phyloP scores from a whole-genome alignment of 2,888 invertebrate species.

The Polylopha cassiicola region DNA sequence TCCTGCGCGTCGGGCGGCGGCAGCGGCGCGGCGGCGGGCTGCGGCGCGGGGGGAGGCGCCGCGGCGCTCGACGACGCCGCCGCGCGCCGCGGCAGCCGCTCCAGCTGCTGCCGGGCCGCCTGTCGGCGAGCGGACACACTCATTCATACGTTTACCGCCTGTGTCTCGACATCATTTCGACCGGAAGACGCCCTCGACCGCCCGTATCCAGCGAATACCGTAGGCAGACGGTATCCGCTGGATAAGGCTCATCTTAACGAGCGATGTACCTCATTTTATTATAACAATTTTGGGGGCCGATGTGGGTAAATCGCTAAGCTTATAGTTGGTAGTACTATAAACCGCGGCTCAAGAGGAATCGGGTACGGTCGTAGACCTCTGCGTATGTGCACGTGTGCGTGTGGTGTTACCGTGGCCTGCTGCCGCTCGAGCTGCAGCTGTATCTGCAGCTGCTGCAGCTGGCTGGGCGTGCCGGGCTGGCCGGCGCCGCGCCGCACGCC shows the following conservation, averaged over 20 bases:
- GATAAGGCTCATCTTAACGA: no score
- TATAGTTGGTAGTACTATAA: no score
- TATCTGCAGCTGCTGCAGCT: conserved; percentile 96
- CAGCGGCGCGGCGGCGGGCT: conserved; percentile 66
- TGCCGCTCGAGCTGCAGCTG: conserved; percentile 94
- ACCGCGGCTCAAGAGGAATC: no score
- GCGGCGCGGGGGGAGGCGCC: conserved; percentile 76
- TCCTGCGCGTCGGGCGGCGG: conserved; percentile 49
- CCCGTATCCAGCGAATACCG: no score
- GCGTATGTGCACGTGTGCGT: neutral
- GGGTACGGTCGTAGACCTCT: no score
- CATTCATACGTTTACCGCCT: no score
- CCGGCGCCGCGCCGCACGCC: conserved; percentile 88
- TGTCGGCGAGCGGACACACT: conserved; percentile 40
- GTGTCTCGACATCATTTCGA: no score
- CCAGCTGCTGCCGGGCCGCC: conserved; percentile 92
- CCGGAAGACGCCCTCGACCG: no score
- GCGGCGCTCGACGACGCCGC: conserved; percentile 81
- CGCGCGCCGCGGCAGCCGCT: conserved; percentile 90
- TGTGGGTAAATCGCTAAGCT: no score
- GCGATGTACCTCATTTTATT: no score
- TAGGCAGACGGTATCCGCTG: no score
- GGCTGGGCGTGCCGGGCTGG: conserved; percentile 81
- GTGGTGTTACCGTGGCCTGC: conserved; percentile 81
- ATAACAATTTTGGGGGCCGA: no score